Evolutionary conservation across 2,888 invertebrate species (phyloP).

Genomic region (Arrhopalites spinosus): DNA sequence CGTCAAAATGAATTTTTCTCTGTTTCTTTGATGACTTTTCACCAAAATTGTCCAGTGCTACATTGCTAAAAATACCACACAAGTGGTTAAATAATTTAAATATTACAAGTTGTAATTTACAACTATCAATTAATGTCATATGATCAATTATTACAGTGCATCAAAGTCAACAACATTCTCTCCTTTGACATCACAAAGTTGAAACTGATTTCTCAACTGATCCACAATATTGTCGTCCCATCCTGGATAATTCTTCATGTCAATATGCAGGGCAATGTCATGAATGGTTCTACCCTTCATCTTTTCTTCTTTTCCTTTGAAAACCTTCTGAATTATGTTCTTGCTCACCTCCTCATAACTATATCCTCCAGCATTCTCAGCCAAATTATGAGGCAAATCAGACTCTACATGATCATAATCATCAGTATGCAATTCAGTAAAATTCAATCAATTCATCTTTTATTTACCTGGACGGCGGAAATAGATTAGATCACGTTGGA

Average conservation of each 20-base stretch:
- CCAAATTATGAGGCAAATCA: not conserved
- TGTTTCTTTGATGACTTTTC: constrained; percentile 36
- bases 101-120: not conserved
- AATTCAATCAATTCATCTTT: no score
- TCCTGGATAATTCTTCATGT: constrained; percentile 37
- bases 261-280: constrained; percentile 5
- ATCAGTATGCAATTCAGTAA: not conserved
- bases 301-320: constrained; percentile 36
- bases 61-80: constrained; percentile 23
- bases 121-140: not conserved
- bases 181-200: constrained; percentile 39
- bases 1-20: constrained; percentile 35
- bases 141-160: constrained; percentile 33
- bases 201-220: constrained; percentile 41
- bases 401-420: not conserved
- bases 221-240: constrained; percentile 40
- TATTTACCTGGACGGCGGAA: constrained; percentile 38
- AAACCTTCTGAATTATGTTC: constrained; percentile 36
- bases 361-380: not conserved
- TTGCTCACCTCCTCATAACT: constrained; percentile 38
- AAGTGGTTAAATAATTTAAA: not conserved
- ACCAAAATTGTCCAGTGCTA: constrained; percentile 37
- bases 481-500: constrained; percentile 37
- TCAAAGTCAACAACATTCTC: constrained; percentile 42
- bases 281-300: constrained; percentile 24